Evolutionary conservation across 2,797 vertebrate species (phyloP), one percentile per base, ranked within the genome.

Genomic region (Phrynocephalus guinanensis): DNA sequence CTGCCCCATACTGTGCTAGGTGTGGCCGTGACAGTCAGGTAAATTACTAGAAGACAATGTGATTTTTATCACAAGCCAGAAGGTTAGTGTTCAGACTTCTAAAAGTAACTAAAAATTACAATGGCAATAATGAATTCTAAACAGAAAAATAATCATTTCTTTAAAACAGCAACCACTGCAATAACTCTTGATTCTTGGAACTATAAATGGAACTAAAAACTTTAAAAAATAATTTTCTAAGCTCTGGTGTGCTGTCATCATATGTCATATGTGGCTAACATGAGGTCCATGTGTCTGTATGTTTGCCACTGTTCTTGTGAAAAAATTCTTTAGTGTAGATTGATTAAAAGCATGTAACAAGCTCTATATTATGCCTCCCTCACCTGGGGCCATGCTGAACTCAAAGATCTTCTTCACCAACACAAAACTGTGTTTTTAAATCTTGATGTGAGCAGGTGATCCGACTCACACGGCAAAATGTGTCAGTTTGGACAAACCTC

Each of bases 391-490:
- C 5, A 9, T 28, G 75, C 33, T 70, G 38, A 87, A 82, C 75
- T 75, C 22, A 73, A 71, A 88, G 22, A 38, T 33, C 50, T 81
- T 48, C 87, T 67, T 88, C 71, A 73, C 4, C 1, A 18, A 63
- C 22, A 63, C 18, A 78, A n/a, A 56, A 11, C 9, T 3, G 13
- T 71, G 30, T 26, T 28, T 87, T 77, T 52, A 15, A 86, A 26
- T 44, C 50, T 71, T 71, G 66, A 79, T 66, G 48, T 79, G 67
- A 72, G 82, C 81, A 87, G 86, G 81, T 87, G 81, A 73, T 48
- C 83, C 83, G 33, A 87, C 73, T 26, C 44, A 87, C 67, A 48
- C 28, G 60, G 70, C 76, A 71, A 79, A 83, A 66, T 44, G 50
- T 26, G 33, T 83, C 60, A 33, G 84, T 16, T 63, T 52, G 78